Conservation (phyloP, 2,113 vertebrate species). For the Nibea coibor region DNA sequence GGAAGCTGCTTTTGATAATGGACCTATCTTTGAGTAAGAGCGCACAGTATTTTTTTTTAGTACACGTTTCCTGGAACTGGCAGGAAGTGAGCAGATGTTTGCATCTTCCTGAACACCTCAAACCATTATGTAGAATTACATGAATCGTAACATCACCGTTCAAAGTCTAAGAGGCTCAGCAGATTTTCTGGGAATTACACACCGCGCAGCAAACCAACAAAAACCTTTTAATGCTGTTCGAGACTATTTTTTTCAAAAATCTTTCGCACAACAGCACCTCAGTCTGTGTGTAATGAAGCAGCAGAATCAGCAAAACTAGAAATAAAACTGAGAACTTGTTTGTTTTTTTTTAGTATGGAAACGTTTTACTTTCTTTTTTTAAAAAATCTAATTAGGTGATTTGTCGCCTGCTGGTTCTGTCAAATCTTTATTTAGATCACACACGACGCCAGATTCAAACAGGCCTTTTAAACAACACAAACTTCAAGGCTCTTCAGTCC, state of each 20-base stretch:
- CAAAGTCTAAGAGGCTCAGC: conserved; percentile 25
- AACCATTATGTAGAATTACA: not conserved
- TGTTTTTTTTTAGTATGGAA: not conserved
- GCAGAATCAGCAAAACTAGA: conserved; percentile 7
- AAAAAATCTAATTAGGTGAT: not conserved
- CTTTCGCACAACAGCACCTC: not conserved
- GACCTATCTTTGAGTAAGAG: not conserved
- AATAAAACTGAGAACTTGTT: not conserved
- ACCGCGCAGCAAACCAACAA: not conserved
- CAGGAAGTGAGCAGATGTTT: not conserved
- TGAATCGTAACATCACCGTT: conserved; percentile 23
- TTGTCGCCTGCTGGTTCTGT: not conserved
- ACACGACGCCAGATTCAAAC: conserved; percentile 25
- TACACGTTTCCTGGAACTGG: not conserved
- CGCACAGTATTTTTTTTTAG: not conserved
- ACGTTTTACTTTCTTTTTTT: not conserved
- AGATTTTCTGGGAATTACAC: conserved; percentile 29
- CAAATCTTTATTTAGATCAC: conserved; percentile 23
- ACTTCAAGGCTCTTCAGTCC: conserved; percentile 26
- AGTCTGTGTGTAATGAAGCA: not conserved
- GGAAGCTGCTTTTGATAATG: no score
- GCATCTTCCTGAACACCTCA: not conserved
- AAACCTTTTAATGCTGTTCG: conserved; percentile 32
- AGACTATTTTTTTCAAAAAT: conserved; percentile 24
- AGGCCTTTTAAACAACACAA: conserved; percentile 14